Evolutionary conservation across 1,140 invertebrate species (phyloP).

Genomic region (Calycopis cecrops): DNA sequence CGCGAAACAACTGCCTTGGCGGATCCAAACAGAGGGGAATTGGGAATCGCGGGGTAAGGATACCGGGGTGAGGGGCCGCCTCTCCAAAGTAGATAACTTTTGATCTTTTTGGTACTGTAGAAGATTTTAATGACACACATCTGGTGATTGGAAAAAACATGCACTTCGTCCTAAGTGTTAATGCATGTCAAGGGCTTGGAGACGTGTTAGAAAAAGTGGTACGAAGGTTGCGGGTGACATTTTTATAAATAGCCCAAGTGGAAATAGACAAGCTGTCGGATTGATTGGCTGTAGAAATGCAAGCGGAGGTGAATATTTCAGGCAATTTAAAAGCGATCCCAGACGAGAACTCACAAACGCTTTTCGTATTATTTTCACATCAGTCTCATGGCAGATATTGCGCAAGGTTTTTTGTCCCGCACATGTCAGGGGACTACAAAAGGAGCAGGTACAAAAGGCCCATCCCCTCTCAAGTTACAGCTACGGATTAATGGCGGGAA

Average conservation of each 20-base stretch:
- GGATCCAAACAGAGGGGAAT: conserved; percentile 45
- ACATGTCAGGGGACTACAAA: conserved; percentile 67
- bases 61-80: conserved; percentile 38
- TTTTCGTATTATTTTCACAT: conserved; percentile 62
- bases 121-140: conserved; percentile 72
- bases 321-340: conserved; percentile 27
- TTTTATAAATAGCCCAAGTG: conserved; percentile 58
- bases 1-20: conserved; percentile 54
- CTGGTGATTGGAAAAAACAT: conserved; percentile 63
- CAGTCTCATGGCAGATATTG: conserved; percentile 60
- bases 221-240: conserved; percentile 62
- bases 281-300: conserved; percentile 27
- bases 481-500: conserved; percentile 67
- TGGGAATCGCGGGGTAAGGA: conserved; percentile 46
- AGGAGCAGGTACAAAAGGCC: conserved; percentile 65
- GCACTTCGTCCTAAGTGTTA: conserved; percentile 65
- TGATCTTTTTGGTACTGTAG: conserved; percentile 69
- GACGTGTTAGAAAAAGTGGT: conserved; percentile 63
- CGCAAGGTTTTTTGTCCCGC: conserved; percentile 64
- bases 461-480: conserved; percentile 63
- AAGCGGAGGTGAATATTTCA: conserved; percentile 19
- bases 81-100: conserved; percentile 67
- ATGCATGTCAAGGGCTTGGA: conserved; percentile 70
- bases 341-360: conserved; percentile 39
- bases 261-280: conserved; percentile 33